A percentile compares a stretch with the other conserved stretches of the same genome.
phyloP scores from a whole-genome alignment of 2,888 invertebrate genomes.

The Neoitamus cyanurus region DNA sequence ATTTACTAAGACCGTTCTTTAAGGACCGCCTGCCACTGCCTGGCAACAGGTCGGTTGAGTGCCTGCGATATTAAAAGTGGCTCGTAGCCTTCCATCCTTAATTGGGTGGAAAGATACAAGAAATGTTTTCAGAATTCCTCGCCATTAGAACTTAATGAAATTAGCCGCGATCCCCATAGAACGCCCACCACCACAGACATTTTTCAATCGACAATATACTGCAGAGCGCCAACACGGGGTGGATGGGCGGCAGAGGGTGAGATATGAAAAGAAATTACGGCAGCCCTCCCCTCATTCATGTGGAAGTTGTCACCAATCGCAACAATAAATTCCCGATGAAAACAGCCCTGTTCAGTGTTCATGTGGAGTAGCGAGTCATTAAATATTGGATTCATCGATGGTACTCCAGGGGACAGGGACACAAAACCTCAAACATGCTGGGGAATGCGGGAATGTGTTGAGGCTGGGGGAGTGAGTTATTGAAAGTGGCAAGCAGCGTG shows the following conservation, averaged over 20 bases:
- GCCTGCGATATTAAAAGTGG: background rate
- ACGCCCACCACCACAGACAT: background rate
- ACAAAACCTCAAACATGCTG: background rate
- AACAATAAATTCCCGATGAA: conserved; percentile 22
- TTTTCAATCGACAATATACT: background rate
- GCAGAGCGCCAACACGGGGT: background rate
- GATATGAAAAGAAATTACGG: background rate
- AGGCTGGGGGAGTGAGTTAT: background rate
- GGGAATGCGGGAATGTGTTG: no score
- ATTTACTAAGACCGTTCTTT: background rate
- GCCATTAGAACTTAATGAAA: background rate
- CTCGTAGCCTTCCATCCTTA: background rate
- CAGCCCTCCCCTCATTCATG: conserved; percentile 3
- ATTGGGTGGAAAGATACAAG: background rate
- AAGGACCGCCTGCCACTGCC: background rate
- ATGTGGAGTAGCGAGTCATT: background rate
- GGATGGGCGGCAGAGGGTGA: background rate
- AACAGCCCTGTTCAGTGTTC: background rate
- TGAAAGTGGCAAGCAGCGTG: background rate
- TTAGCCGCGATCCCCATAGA: background rate
- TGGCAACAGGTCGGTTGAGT: background rate
- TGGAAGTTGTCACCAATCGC: conserved; percentile 26
- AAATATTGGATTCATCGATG: conserved; percentile 13
- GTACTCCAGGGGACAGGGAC: background rate
- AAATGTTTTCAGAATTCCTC: background rate